phyloP scores from a whole-genome alignment of 1,140 invertebrate species.

The Drosophila mauritiana region DNA sequence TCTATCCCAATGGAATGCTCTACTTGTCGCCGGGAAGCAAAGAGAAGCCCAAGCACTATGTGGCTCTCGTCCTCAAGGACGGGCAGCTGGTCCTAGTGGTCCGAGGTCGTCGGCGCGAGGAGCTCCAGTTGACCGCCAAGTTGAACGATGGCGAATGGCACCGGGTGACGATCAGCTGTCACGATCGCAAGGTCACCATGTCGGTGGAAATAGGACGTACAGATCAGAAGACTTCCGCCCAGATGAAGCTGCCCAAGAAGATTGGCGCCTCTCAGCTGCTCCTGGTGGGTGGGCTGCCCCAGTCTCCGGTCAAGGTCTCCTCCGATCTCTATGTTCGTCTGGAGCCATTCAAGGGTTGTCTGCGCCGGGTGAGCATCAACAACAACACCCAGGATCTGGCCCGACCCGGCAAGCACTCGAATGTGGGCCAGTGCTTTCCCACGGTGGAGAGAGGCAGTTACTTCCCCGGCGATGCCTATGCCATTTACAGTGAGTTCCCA shows the following conservation, averaged over 20 bases:
- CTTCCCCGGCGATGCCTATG: slow-evolving; percentile 93
- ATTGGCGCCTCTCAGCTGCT: slow-evolving; percentile 89
- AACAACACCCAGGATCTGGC: slow-evolving; percentile 91
- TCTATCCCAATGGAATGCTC: slow-evolving; percentile 92
- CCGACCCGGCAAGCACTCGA: slow-evolving; percentile 88
- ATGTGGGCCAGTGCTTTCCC: slow-evolving; percentile 94
- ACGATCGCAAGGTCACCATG: slow-evolving; percentile 88
- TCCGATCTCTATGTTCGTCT: slow-evolving; percentile 86
- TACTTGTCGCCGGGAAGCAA: slow-evolving; percentile 90
- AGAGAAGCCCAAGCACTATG: slow-evolving; percentile 89
- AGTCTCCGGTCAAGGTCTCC: slow-evolving; percentile 85
- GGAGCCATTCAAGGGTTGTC: slow-evolving; percentile 93
- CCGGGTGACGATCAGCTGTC: slow-evolving; percentile 88
- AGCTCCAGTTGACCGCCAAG: slow-evolving; percentile 87
- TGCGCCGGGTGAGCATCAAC: slow-evolving; percentile 91
- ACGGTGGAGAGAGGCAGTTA: slow-evolving; percentile 94
- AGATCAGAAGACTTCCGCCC: slow-evolving; percentile 85
- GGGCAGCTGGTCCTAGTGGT: slow-evolving; percentile 89
- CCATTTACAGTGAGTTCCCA: slow-evolving; percentile 90
- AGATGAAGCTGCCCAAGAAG: slow-evolving; percentile 88
- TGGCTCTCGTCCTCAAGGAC: slow-evolving; percentile 89
- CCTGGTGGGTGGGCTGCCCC: slow-evolving; percentile 91
- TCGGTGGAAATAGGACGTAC: slow-evolving; percentile 89
- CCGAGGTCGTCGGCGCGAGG: slow-evolving; percentile 88
- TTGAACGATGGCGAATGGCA: slow-evolving; percentile 95